phyloP scores from a whole-genome alignment of 2,797 vertebrate genomes.

The Anguilla anguilla region DNA sequence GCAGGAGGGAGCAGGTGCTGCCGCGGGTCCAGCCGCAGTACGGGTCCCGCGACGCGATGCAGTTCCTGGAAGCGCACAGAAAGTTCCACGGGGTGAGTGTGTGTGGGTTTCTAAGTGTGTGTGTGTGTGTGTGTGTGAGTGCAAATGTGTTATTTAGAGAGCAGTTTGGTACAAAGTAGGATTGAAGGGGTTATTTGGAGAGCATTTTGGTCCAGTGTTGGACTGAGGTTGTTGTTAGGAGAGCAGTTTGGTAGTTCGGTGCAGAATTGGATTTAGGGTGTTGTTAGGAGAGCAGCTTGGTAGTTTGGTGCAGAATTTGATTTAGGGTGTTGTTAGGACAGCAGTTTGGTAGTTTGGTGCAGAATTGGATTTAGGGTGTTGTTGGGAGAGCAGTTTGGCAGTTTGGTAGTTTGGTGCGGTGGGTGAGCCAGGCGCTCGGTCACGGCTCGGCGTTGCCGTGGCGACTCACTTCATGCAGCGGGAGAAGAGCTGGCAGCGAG shows the following conservation, averaged over 20 bases:
- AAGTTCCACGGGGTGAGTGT: neutral
- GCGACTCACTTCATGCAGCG: constrained; percentile 92
- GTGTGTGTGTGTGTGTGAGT: neutral
- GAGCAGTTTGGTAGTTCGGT: neutral
- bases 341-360: too few species aligned
- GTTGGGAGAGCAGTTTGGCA: constrained; percentile 33
- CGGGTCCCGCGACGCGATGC: constrained; percentile 88
- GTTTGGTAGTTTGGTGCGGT: neutral
- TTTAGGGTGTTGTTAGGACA: neutral
- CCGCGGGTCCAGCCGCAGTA: constrained; percentile 94
- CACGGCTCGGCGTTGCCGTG: neutral
- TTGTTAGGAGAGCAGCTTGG: constrained; percentile 13
- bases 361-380: too few species aligned
- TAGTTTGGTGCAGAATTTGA: constrained; percentile 31
- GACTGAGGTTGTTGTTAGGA: neutral
- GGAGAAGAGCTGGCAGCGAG: constrained; percentile 91
- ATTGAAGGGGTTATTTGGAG: constrained; percentile 14
- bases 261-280: neutral
- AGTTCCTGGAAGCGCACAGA: constrained; percentile 72
- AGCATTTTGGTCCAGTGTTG: constrained; percentile 31
- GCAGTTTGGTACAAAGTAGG: neutral
- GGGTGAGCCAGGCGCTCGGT: neutral
- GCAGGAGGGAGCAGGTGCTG: constrained; percentile 88
- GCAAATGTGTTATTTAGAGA: neutral
- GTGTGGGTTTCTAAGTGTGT: neutral